phyloP scores from a whole-genome alignment of 2,113 vertebrate genomes.

The Hemicordylus capensis region DNA sequence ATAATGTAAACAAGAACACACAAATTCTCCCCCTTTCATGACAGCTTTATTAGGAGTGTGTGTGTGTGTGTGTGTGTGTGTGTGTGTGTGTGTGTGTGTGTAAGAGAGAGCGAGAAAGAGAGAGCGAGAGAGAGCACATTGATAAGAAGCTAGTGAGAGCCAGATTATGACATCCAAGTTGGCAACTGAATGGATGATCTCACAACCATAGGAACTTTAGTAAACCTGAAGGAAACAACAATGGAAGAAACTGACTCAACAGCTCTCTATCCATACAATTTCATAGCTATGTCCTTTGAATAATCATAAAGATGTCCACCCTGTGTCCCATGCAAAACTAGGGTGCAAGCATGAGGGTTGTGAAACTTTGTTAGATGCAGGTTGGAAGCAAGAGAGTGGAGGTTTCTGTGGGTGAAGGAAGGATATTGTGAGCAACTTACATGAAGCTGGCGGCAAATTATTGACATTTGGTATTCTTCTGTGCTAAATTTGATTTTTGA shows the following conservation, averaged over 20 bases:
- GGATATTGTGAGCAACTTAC: background rate
- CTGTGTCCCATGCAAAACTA: background rate
- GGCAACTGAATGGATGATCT: background rate
- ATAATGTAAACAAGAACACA: too few species aligned
- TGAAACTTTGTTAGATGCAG: background rate
- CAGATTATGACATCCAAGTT: background rate
- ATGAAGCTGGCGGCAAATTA: background rate
- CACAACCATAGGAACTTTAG: background rate
- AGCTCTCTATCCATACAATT: background rate
- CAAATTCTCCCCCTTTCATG: too few species aligned
- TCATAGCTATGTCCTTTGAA: background rate
- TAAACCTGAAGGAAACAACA: background rate
- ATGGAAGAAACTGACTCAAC: background rate
- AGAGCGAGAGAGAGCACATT: too few species aligned
- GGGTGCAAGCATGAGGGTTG: background rate
- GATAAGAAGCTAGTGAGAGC: background rate
- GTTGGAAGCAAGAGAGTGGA: background rate
- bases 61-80: too few species aligned
- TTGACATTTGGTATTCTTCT: background rate
- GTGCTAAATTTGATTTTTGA: background rate
- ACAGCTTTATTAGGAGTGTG: too few species aligned
- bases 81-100: too few species aligned
- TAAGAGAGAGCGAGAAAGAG: too few species aligned
- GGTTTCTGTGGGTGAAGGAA: background rate
- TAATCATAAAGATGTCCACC: background rate